Conservation (phyloP, 2,888 invertebrate genomes). For the Drosophila nigricruria region DNA sequence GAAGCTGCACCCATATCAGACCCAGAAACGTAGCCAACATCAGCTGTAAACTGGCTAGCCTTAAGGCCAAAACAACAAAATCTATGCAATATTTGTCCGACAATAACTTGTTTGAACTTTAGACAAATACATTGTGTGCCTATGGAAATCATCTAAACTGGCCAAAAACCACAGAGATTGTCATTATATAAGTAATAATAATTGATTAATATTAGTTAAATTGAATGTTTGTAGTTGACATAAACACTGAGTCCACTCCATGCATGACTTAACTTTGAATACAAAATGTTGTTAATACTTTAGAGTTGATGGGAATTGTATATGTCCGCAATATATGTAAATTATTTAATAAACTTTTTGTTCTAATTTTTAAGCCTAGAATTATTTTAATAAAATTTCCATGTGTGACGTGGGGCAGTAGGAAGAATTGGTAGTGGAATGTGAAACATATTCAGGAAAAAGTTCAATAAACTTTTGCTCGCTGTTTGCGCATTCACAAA, state of each 20-base stretch:
- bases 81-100: constrained; percentile 9
- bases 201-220: neutral
- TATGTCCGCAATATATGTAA: neutral
- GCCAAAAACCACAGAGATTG: neutral
- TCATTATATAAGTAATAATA: constrained; percentile 3
- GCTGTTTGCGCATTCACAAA: neutral
- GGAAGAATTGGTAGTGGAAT: neutral
- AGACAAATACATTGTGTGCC: constrained; percentile 16
- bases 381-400: neutral
- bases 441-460: neutral
- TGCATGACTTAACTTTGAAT: neutral
- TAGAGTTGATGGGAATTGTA: neutral
- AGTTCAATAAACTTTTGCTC: constrained; percentile 2
- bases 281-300: neutral
- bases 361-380: neutral
- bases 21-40: constrained; percentile 29
- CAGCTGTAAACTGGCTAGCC: constrained; percentile 37
- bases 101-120: constrained; percentile 35
- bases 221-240: neutral
- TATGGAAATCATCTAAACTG: neutral
- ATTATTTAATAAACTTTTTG: neutral
- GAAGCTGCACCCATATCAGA: constrained; percentile 69
- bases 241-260: neutral
- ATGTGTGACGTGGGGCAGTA: neutral
- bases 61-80: constrained; percentile 23